A percentile compares a stretch with the other conserved stretches of the same genome.
These are phyloP conservation scores for Theretra japonica DNA, from an alignment of 2,888 invertebrate species.

Conservation along the genomic window DNA sequence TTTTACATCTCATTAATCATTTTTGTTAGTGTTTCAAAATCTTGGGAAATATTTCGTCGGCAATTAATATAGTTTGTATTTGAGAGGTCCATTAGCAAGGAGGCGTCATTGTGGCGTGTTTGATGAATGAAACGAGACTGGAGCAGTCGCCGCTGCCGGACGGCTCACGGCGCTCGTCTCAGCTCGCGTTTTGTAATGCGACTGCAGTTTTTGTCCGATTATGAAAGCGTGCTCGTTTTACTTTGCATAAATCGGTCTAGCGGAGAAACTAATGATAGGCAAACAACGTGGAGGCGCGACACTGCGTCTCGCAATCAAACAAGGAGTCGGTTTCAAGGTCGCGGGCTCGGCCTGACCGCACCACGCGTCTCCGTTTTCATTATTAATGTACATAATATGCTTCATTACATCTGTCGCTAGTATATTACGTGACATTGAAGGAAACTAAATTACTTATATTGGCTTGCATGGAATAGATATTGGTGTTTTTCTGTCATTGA, in stretches of 20 bases:
- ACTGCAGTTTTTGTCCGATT: neutral
- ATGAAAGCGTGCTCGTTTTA: constrained; percentile 9
- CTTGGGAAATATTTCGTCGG: neutral
- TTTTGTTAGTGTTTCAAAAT: neutral
- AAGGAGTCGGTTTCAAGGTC: constrained; percentile 14
- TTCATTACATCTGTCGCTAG: neutral
- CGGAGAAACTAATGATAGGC: constrained; percentile 14
- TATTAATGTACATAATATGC: neutral
- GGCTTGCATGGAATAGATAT: neutral
- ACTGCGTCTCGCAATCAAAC: neutral
- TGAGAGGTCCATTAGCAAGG: neutral
- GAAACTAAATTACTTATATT: neutral
- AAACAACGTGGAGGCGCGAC: constrained; percentile 10
- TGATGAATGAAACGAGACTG: neutral
- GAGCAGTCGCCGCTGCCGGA: neutral
- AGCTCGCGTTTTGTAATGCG: neutral
- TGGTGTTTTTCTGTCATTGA: no score
- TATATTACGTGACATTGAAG: neutral
- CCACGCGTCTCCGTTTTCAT: constrained; percentile 19
- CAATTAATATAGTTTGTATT: neutral
- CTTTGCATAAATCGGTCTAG: constrained; percentile 11
- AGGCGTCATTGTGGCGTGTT: neutral
- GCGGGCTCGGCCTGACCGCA: constrained; percentile 4
- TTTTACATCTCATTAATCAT: neutral
- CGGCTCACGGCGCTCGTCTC: neutral